A percentile compares a stretch with the other conserved stretches of the same genome.
These are phyloP conservation scores for Cygnus buccinator DNA, from an alignment of 2,113 vertebrate genomes.

Conservation along the genomic window DNA sequence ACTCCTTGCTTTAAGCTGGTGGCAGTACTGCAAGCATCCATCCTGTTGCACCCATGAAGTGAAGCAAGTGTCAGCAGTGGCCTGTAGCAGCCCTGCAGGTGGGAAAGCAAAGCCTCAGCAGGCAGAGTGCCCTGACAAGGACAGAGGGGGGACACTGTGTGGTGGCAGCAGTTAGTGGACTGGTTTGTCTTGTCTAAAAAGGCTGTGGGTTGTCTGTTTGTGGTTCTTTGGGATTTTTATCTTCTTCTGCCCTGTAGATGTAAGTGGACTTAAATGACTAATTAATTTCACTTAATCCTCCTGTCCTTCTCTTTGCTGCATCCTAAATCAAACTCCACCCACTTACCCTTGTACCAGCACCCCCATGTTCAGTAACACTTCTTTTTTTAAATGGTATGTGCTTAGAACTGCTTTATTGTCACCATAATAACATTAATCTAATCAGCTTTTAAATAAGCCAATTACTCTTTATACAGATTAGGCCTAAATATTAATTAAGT, in stretches of 20 bases:
- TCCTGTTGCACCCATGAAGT: background rate
- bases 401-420: slow-evolving; percentile 76
- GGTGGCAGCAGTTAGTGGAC: background rate
- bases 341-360: background rate
- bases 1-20: background rate
- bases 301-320: background rate
- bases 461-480: slow-evolving; percentile 81
- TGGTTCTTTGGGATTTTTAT: background rate
- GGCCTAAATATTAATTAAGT: slow-evolving; percentile 75
- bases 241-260: background rate
- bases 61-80: background rate
- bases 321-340: background rate
- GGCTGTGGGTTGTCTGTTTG: background rate
- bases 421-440: slow-evolving; percentile 75
- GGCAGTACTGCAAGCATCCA: background rate
- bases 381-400: slow-evolving; percentile 49
- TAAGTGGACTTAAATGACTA: background rate
- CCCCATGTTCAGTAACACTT: background rate
- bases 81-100: background rate
- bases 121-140: background rate
- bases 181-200: background rate
- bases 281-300: background rate
- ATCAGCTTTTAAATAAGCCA: slow-evolving; percentile 78
- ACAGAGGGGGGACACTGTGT: rapidly evolving
- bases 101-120: background rate